phyloP scores from a whole-genome alignment of 2,113 vertebrate genomes.

The Regulus satrapa region DNA sequence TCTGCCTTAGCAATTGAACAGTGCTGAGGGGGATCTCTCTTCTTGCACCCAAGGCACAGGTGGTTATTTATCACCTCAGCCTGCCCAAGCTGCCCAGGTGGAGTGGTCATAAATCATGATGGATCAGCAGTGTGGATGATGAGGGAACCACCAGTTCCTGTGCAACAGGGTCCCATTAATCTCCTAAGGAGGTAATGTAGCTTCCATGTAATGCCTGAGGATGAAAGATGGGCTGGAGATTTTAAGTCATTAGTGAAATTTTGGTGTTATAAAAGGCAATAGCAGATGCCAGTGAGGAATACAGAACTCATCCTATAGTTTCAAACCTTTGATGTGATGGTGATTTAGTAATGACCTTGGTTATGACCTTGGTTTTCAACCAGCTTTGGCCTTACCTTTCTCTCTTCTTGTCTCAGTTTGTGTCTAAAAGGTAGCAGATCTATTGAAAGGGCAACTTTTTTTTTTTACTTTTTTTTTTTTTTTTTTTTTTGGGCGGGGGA shows the following conservation, averaged over 20 bases:
- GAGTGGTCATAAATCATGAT: background rate
- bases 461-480: background rate
- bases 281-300: background rate
- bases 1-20: background rate
- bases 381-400: background rate
- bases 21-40: background rate
- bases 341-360: background rate
- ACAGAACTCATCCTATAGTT: background rate
- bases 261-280: background rate
- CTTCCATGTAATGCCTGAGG: background rate
- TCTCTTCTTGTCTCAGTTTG: background rate
- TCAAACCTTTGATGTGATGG: background rate
- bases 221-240: background rate
- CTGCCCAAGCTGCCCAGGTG: background rate
- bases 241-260: background rate
- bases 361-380: background rate
- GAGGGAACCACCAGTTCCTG: background rate
- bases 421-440: background rate
- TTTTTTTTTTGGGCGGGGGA: background rate
- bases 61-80: background rate
- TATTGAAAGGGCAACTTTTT: background rate
- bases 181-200: background rate
- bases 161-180: background rate
- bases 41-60: background rate
- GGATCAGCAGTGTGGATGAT: background rate